A percentile compares a stretch with the other conserved stretches of the same genome.
These are phyloP conservation scores for Harpagus bidentatus DNA, from an alignment of 2,113 vertebrate genomes.

Conservation along the genomic window DNA sequence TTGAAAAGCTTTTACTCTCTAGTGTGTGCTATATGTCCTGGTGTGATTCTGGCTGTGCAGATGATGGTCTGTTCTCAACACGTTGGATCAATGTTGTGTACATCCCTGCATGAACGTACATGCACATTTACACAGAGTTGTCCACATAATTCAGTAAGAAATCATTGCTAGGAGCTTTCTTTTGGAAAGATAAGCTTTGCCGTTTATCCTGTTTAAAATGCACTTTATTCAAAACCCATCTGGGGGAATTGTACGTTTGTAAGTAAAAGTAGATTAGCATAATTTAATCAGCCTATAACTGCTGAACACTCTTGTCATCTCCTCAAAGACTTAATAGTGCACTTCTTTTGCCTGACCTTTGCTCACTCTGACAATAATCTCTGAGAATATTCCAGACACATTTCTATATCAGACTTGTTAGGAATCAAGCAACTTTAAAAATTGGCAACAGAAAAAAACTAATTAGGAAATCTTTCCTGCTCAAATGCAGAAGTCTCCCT, in stretches of 20 bases:
- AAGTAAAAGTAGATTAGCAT: not conserved
- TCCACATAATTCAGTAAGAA: not conserved
- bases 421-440: not conserved
- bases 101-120: not conserved
- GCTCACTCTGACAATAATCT: not conserved
- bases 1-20: not conserved
- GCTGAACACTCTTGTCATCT: not conserved
- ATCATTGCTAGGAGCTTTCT: not conserved
- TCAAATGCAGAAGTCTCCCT: not conserved
- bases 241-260: not conserved
- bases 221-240: not conserved
- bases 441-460: not conserved
- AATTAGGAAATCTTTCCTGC: not conserved
- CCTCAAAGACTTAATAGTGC: not conserved
- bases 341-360: not conserved
- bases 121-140: not conserved
- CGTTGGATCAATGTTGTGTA: rapidly evolving
- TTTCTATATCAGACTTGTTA: not conserved
- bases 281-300: not conserved
- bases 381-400: not conserved
- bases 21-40: not conserved
- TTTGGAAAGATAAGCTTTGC: not conserved
- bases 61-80: not conserved
- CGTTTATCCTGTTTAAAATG: not conserved
- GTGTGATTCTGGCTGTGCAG: not conserved